Base-by-base conservation (phyloP, 2,888 invertebrate genomes). In the Patella depressa region DNA sequence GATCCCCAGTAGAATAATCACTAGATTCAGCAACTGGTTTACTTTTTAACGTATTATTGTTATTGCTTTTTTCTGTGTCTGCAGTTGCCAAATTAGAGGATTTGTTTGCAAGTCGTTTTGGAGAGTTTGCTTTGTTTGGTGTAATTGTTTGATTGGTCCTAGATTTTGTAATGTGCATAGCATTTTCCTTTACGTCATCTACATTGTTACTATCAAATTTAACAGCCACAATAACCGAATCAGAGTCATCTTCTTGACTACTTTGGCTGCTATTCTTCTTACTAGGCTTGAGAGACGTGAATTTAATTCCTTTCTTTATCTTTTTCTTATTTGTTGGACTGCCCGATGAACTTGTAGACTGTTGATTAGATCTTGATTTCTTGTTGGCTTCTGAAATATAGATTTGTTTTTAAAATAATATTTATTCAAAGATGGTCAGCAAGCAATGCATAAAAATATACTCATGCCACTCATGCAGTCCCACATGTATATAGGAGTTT, bases 281-380 rank as follows among this genome's bases (percentile, higher is more conserved):
- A 65, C 78, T 79, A 54, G 79, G 71, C 53, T 81, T 82, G 15
- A 82, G 65, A 55, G 79, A 76, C 59, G 82, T 82, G 71, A 80
- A 82, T 59, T 75, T 78, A 53, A 57, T 54, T 70, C 59, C 59
- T 45, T 70, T 72, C 53, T 53, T 78, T n/a, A 69, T n/a, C 2
- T 73, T 59, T 75, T 78, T 78, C 65, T 75, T 80, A 11, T 59
- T 29, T 53, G 69, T 71, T 53, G 24, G 29, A n/a, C 53, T 65
- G 72, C 72, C 70, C 14, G 59, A n/a, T 53, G 54, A 29, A 65
- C 55, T 45, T 65, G 73, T 12, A 17, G 45, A 34, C 29, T 57
- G n/a, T 70, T 24, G 71, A 54, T 24, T 24, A 17, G 71, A 71
- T 79, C 78, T 73, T 72, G 78, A 70, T 45, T 78, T 82, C 53